These are phyloP conservation scores for Tetraneura akinire DNA, from an alignment of 1,140 invertebrate genomes.

Conservation along the genomic window DNA sequence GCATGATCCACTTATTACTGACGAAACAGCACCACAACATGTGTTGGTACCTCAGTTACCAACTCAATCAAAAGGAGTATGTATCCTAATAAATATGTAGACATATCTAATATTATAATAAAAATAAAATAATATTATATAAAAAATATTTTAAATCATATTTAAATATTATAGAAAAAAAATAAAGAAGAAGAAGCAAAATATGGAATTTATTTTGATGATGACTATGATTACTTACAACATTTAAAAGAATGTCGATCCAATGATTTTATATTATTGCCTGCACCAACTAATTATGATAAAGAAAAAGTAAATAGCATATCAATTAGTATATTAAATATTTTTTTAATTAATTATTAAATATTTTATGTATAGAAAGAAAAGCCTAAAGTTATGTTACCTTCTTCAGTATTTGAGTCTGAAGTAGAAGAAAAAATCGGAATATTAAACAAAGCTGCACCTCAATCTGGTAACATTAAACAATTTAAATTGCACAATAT, in stretches of 20 bases:
- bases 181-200: conserved; percentile 78
- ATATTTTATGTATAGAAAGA: conserved; percentile 49
- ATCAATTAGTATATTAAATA: background rate
- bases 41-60: conserved; percentile 70
- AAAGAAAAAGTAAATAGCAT: conserved; percentile 33
- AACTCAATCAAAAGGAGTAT: conserved; percentile 36
- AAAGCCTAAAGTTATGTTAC: conserved; percentile 68
- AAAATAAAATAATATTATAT: background rate
- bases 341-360: background rate
- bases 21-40: conserved; percentile 83
- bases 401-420: conserved; percentile 89
- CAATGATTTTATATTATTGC: conserved; percentile 45
- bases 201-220: conserved; percentile 94
- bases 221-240: conserved; percentile 94
- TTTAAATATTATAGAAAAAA: conserved; percentile 60
- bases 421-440: conserved; percentile 85
- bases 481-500: background rate
- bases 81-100: background rate
- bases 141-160: too few relatives aligned
- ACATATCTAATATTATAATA: background rate
- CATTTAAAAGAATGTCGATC: conserved; percentile 66
- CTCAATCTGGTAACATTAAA: conserved; percentile 65
- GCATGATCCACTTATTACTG: conserved; percentile 83
- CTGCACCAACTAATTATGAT: conserved; percentile 8
- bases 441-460: conserved; percentile 84